These are phyloP conservation scores for Jaculus jaculus DNA, from an alignment of 2,113 vertebrate genomes.

Conservation along the genomic window DNA sequence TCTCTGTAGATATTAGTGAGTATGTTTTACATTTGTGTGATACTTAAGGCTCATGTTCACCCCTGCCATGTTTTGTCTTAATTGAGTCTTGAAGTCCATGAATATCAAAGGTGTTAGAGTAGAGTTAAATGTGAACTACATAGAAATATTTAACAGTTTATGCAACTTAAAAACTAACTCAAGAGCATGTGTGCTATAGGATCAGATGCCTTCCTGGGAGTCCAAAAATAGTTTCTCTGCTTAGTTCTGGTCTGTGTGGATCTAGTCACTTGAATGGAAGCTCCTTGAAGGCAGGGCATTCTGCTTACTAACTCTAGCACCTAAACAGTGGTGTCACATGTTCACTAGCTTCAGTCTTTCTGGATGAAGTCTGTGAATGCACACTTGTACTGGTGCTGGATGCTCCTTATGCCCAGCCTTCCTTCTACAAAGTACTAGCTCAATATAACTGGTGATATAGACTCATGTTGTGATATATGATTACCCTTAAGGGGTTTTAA, in stretches of 20 bases:
- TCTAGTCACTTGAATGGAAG: background rate
- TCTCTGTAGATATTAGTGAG: slow-evolving; percentile 53
- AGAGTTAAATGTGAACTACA: background rate
- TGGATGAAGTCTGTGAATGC: background rate
- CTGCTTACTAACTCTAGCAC: background rate
- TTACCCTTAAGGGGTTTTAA: slow-evolving; percentile 43
- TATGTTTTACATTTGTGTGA: slow-evolving; percentile 35
- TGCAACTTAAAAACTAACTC: background rate
- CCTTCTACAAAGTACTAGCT: background rate
- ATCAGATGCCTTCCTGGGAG: background rate
- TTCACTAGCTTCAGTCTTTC: background rate
- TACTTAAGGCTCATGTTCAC: slow-evolving; percentile 22
- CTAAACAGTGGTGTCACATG: background rate
- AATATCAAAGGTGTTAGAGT: slow-evolving; percentile 39
- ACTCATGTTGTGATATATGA: background rate
- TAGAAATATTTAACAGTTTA: background rate
- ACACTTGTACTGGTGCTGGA: background rate
- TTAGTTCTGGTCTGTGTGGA: background rate
- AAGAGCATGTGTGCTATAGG: background rate
- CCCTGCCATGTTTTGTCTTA: slow-evolving; percentile 15
- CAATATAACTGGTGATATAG: background rate
- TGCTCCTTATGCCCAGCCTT: background rate
- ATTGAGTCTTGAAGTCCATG: slow-evolving; percentile 49
- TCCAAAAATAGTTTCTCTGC: background rate
- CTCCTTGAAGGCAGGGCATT: background rate